Evolutionary conservation across 2,888 invertebrate species (phyloP), one percentile per base, ranked within the genome.

Genomic region (Eupithecia tripunctaria): DNA sequence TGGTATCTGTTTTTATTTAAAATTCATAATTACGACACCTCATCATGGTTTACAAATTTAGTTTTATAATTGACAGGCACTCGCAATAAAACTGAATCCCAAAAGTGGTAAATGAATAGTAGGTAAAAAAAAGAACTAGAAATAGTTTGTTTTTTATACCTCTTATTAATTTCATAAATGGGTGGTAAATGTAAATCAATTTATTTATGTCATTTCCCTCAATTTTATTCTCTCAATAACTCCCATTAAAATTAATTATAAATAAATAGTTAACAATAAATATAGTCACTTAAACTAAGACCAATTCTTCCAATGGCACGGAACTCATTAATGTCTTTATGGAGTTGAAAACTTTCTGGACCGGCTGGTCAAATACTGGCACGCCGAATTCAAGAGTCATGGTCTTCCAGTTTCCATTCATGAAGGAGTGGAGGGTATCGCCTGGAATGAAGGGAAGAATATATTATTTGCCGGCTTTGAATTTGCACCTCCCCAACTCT

Each of bases 351-450:
- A 90, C 70, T 56, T 85, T 86, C 36, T 84, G 70, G 5, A 84
- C 47, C 0, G 88, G 87, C 41, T 86, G 81, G 12, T 85, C 84
- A 2, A 91, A 75, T 69, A 89, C 74, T 0, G 90, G 86, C 18
- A 51, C 66, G 0, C 87, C 88, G 59, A 91, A 91, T 67, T 91
- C 90, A 36, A 85, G 72, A 0, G 83, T 78, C 21, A 91, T 76
- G 0, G 81, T 67, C 73, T 86, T 87, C 91, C 91, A 91, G 71
- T 87, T 90, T 3, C 83, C 83, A 67, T 91, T 91, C 89, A 91
- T 90, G 71, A 91, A 91, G 2, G 74, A 78, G 71, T 86, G 86
- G 84, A 91, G 84, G 0, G 86, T 72, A 14, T 88, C 87, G 84
- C 91, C 91, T 91, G 84, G 25, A 85, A 51, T 25, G 1, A 56